Evolutionary conservation across 1,140 invertebrate species (phyloP), one percentile per base, ranked within the genome.

Genomic region (Triops longicaudatus): DNA sequence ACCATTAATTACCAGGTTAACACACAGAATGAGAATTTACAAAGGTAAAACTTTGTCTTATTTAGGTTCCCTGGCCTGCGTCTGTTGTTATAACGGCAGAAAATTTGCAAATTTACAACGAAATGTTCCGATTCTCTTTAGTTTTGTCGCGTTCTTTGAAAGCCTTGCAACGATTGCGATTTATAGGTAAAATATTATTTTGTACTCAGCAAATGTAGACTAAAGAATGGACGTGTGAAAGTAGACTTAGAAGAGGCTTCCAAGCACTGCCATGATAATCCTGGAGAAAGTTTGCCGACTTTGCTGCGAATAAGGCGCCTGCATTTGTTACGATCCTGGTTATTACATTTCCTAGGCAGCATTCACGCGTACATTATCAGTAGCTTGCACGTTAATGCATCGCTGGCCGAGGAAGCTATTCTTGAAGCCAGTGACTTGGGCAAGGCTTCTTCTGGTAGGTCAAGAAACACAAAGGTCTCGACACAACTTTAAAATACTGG

Each of bases 301-400:
- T 37, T 74, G 27, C 22, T 79, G 84, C 31, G 72, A 22, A 81
- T 85, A 11, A 86, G 86, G 80, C 82, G 88, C 17, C 83, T 90
- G 50, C 86, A 90, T 76, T 83, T 87, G 37, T 82, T 91, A 10
- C 83, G 88, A 77, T 89, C 90, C 81, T 87, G 86, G 82, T 83
- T 90, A 6, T 79, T 89, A 14, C 88, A 90, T 81, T 87, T 89
- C 63, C 84, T 90, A 73, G 88, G 87, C 76, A 88, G 85, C 73
- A 84, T 90, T 73, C 88, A 90, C 79, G 86, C 88, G 78, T 90
- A 90, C 79, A 83, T 90, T 42, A 88, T 89, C 81, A 88, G 88
- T 2, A 86, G 88, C 82, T 87, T 89, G 73, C 82, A 87, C 88
- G 78, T 86, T 85, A 79, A 84, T 87, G 41, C 86, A 86, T 12